Evolutionary conservation across 2,113 vertebrate species (phyloP).

Genomic region (Ceyx melanurus): DNA sequence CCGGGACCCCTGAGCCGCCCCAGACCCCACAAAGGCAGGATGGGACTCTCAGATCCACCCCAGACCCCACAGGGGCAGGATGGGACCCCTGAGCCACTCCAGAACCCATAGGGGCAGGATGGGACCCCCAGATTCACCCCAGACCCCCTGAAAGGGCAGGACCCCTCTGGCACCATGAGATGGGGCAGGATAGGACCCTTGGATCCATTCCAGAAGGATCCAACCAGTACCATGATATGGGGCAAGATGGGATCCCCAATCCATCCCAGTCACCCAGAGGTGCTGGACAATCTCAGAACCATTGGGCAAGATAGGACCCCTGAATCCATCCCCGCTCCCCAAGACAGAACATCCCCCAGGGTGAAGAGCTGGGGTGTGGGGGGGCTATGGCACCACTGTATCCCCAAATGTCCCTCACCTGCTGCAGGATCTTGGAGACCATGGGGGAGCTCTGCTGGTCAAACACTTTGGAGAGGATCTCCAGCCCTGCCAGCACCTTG

Average conservation of each 20-base stretch:
- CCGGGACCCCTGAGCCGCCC: neutral
- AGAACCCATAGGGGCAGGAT: neutral
- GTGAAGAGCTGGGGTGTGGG: too few relatives aligned
- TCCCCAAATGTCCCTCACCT: conserved; percentile 72
- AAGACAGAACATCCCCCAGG: too few relatives aligned
- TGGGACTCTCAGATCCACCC: neutral
- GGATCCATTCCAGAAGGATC: neutral
- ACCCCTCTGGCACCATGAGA: neutral
- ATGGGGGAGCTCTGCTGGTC: conserved; percentile 94
- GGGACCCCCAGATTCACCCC: neutral
- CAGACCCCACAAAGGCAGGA: neutral
- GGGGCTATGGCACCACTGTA: conserved; percentile 8
- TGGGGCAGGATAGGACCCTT: neutral
- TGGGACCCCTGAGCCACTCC: neutral
- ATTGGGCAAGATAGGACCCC: neutral
- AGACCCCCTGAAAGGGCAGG: neutral
- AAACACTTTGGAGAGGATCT: conserved; percentile 95
- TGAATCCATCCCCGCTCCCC: too few relatives aligned
- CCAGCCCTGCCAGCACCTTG: conserved; percentile 91
- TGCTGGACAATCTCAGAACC: too few relatives aligned
- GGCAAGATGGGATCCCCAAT: neutral
- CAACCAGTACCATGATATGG: neutral
- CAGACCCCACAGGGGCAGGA: neutral
- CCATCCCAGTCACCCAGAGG: too few relatives aligned
- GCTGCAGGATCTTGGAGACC: conserved; percentile 92